Conservation (phyloP, 2,113 vertebrate species). For the Ochotona princeps region DNA sequence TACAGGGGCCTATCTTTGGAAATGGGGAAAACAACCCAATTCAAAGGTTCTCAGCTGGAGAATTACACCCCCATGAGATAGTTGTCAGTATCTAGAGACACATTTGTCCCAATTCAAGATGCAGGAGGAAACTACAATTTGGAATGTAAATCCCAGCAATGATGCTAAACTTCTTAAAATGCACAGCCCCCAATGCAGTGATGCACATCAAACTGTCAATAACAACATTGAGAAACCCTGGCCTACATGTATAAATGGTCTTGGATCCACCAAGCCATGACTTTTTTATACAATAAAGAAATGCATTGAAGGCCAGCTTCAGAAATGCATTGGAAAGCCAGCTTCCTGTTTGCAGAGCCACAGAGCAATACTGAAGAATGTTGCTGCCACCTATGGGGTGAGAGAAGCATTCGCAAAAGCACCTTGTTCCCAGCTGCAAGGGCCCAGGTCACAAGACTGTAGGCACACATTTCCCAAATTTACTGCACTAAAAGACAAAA, state of each 20-base stretch:
- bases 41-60: not conserved
- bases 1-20: not conserved
- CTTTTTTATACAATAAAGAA: not conserved
- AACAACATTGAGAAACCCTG: not conserved
- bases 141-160: not conserved
- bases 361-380: not conserved
- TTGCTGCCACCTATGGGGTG: conserved; percentile 71
- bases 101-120: not conserved
- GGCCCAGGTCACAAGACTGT: not conserved
- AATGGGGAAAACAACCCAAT: not conserved
- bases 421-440: not conserved
- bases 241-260: not conserved
- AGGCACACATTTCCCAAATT: not conserved
- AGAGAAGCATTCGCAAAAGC: not conserved
- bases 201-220: not conserved
- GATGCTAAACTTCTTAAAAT: not conserved
- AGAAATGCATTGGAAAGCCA: too few species aligned
- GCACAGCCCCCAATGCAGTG: not conserved
- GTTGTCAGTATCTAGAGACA: not conserved
- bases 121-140: not conserved
- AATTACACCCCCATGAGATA: not conserved
- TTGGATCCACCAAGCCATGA: not conserved
- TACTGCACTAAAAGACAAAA: not conserved
- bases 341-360: not conserved
- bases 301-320: not conserved